Evolutionary conservation across 2,113 vertebrate species (phyloP), one percentile per base, ranked within the genome.

Genomic region (Petroica traversi): DNA sequence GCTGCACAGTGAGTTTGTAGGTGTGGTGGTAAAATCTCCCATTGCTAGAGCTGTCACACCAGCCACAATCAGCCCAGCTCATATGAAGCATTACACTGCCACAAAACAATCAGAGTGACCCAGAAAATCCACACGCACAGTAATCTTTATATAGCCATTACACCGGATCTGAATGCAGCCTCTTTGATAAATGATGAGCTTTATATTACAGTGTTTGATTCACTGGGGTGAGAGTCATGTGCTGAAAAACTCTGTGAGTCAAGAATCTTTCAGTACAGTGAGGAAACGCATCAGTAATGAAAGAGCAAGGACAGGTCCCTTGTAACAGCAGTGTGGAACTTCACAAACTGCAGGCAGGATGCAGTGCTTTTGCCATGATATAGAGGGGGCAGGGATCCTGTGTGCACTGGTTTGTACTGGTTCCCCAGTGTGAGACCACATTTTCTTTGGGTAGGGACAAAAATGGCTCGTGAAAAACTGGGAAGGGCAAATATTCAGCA

Each of bases 291-390:
- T 66, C 75, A 78, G 62, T 94, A 94, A 96, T 31, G 61, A 95
- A 72, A 81, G 66, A 93, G 73, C 67, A 95, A 96, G 91, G 73
- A 94, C 71, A 52, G 67, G 72, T 79, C 85, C 85, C 68, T 61
- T 34, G 59, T 63, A 82, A 48, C 31, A 49, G 82, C 45, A 87
- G 8, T 31, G 51, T 26, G 64, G 71, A 69, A 68, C 92, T 83
- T 84, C 59, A 92, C 14, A 33, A 88, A 52, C 64, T 58, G 67
- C 41, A 85, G 58, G 29, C 25, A 40, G 38, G 12, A 31, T 54
- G 52, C 41, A 68, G 48, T 1, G 4, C 58, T 71, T 83, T 49
- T 66, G 33, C 55, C 40, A 3, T 15, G 43, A 6, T 24, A 22
- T 6, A 63, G 83, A 64, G 71, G 31, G 52, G 26, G 45, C 49